Evolutionary conservation across 2,888 invertebrate genomes (phyloP), one percentile per base, ranked within the genome.

Genomic region (Hypomecis punctinalis): DNA sequence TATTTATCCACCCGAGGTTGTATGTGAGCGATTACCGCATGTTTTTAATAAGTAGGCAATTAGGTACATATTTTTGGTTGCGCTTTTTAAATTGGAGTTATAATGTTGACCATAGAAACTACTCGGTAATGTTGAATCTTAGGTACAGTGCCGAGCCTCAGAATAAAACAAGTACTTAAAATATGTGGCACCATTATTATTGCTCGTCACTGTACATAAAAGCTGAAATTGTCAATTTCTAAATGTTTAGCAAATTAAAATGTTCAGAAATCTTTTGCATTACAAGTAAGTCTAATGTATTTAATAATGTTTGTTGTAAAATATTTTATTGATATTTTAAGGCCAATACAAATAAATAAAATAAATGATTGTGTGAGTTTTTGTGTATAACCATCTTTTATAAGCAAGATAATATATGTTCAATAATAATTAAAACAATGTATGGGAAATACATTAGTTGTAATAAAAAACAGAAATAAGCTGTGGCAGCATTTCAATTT

Each of bases 161-260:
- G 1, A 23, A 23, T 23, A 23, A 1, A n/a, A 23, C 3, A 23
- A 23, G 1, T 6, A 3, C 2, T 10, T 9, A 35, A 5, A 10
- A 9, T 73, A 72, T 72, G 42, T 37, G 40, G 42, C 40, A 23
- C 23, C 23, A 23, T 23, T 23, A 23, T 23, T 3, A 23, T 23
- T 23, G 23, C 23, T 23, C 40, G 13, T 46, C 23, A 59, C 46
- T 64, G 54, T 54, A 56, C 51, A 35, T 68, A 64, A 69, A 74
- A 70, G 88, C 85, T 86, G 84, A 86, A 85, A 84, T 88, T 88
- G 91, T 91, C 91, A 92, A 92, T 91, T 92, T 90, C 83, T 85
- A 89, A 90, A 90, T 86, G 81, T 89, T 86, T 91, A 91, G 85
- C 89, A 83, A 86, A 81, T 76, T 77, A 79, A 56, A 66, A 84